Base-by-base conservation (phyloP, 2,113 vertebrate species). In the Laterallus jamaicensis region DNA sequence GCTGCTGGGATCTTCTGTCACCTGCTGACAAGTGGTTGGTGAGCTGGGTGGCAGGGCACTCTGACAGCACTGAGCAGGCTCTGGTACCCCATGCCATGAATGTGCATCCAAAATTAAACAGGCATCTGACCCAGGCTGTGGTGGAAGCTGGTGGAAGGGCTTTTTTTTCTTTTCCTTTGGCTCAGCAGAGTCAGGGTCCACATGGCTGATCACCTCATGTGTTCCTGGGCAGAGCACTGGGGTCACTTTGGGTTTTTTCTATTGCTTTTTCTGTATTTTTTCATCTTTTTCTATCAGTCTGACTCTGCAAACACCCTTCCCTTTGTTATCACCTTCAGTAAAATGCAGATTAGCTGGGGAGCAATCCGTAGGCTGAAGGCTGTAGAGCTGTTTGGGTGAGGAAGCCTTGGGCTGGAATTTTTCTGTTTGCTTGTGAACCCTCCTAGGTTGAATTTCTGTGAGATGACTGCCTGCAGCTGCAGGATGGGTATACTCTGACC, bases 31-130 rank as follows among this genome's bases (percentile, higher is more conserved):
- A 28, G 28, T 3, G 16, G 58, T 24, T 39, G 32, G 21, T 18
- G 77, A 70, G 42, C 56, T 76, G 83, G 24, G 59, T 52, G 39
- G 25, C 11, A 1, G 14, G 24, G 31, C 8, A 14, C 58, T 22
- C 10, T 10, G 55, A 42, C 32, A 58, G 63, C 5, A 6, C 37
- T 18, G 22, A 39, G 40, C 69, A 40, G 32, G 56, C 13, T 76
- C 47, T 63, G 1, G 1, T 37, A 18, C 20, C 24, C 55, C 59
- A 22, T 1, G 4, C 66, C 12, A 0, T 15, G 32, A 59, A 59
- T 2, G 2, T n/a, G 22, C 15, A 32, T 54, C 52, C 10, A 44
- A 32, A 85, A 52, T 21, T 16, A 52, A 39, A 35, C 31, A 66
- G 58, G 40, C 64, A 56, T 56, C 40, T 56, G 25, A 28, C 50